Conservation (phyloP, 2,797 vertebrate species). For the Poecilia velifera region DNA sequence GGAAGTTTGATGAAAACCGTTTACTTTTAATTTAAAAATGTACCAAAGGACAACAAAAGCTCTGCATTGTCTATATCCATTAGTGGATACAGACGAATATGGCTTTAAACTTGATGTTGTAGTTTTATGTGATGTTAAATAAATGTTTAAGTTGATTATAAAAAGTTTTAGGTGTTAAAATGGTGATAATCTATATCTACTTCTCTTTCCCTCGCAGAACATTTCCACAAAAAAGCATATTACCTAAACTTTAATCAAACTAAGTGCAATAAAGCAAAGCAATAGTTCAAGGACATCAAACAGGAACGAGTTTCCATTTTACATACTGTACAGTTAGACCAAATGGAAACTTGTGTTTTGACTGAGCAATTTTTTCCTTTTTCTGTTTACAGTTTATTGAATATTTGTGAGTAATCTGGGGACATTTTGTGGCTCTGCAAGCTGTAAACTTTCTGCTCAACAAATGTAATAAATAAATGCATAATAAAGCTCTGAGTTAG, state of each 20-base stretch:
- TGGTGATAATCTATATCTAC: neutral
- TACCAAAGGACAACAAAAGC: neutral
- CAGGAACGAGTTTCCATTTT: conserved; percentile 11
- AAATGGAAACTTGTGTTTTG: conserved; percentile 38
- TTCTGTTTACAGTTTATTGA: conserved; percentile 41
- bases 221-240: neutral
- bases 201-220: neutral
- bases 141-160: conserved; percentile 1
- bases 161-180: neutral
- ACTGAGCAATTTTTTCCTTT: conserved; percentile 26
- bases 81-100: conserved; percentile 17
- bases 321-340: conserved; percentile 4
- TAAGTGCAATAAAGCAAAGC: conserved; percentile 9
- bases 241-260: neutral
- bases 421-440: conserved; percentile 57
- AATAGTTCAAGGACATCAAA: conserved; percentile 23
- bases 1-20: neutral
- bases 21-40: neutral
- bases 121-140: conserved; percentile 10
- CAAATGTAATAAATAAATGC: conserved; percentile 63
- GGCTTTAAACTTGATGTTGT: conserved; percentile 7
- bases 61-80: too few relatives aligned
- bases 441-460: conserved; percentile 56
- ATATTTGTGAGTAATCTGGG: conserved; percentile 49
- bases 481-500: conserved; percentile 67